Base-by-base conservation (phyloP, 2,888 invertebrate genomes). In the Cotesia congregata region DNA sequence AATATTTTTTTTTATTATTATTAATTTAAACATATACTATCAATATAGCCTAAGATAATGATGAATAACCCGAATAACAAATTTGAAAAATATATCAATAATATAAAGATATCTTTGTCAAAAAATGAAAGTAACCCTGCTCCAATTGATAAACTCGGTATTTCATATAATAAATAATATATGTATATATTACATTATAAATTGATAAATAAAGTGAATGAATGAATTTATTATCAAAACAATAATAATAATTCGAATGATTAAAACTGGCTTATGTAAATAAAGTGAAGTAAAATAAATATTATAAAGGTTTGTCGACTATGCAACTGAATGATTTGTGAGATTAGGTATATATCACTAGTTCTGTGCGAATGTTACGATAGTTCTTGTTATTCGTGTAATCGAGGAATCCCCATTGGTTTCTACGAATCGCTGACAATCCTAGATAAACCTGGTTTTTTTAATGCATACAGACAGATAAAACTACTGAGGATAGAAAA, bases 341-440 rank as follows among this genome's bases (percentile, higher is more conserved):
- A 50, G 70, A 70, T 70, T 70, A 70, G 30, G 59, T 70, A 70
- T 70, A 70, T 68, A 68, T 39, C 50, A 50, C 1, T 50, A 50
- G 50, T 9, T 9, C 50, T 50, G 5, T 41, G 40, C 15, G 67
- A 68, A 68, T 68, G 41, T 68, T 67, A 68, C 67, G 67, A 68
- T 68, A 38, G 17, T 40, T 71, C 74, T 62, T 69, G 61, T 74
- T 60, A 68, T 69, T 69, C 39, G 50, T 50, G 69, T 69, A 69
- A 74, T 74, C 62, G 61, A 30, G 69, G 41, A 74, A 74, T 69
- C 17, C 69, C 74, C 68, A 39, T 50, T 74, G 40, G 17, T 41
- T 72, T 72, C 72, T 64, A 65, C 72, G 72, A 72, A 64, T 65
- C 41, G 65, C 65, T 65, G 30, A 69, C 62, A 41, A 74, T 74